Conservation (phyloP, 1,140 invertebrate genomes). For the Prorops nasuta region DNA sequence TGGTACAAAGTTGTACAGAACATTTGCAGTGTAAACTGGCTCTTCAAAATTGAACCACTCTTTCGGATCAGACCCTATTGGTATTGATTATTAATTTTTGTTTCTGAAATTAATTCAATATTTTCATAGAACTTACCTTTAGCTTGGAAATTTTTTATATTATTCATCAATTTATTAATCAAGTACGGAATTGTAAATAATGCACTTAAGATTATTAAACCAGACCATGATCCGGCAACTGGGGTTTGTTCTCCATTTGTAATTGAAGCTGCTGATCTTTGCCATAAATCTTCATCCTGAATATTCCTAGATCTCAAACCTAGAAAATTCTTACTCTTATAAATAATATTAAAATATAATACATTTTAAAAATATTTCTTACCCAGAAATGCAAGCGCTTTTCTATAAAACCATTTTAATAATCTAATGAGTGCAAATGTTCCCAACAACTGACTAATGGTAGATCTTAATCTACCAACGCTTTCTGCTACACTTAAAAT, state of each 20-base stretch:
- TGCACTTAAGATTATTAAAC: slow-evolving; percentile 80
- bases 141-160: slow-evolving; percentile 38
- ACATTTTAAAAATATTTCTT: slow-evolving; percentile 28
- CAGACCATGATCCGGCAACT: slow-evolving; percentile 71
- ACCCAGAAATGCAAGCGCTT: slow-evolving; percentile 69
- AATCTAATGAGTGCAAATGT: slow-evolving; percentile 78
- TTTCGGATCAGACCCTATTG: slow-evolving; percentile 31
- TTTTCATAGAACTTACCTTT: slow-evolving; percentile 51
- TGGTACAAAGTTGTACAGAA: slow-evolving; percentile 75
- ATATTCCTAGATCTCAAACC: slow-evolving; percentile 56
- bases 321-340: slow-evolving; percentile 9
- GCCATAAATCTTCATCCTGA: slow-evolving; percentile 42
- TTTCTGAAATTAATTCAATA: slow-evolving; percentile 9
- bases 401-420: slow-evolving; percentile 77
- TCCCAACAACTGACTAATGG: slow-evolving; percentile 82
- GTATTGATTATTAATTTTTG: slow-evolving; percentile 4
- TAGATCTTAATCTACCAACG: slow-evolving; percentile 76
- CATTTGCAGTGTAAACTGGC: slow-evolving; percentile 70
- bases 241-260: slow-evolving; percentile 32
- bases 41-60: slow-evolving; percentile 62
- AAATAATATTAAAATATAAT: slow-evolving; percentile 11
- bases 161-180: slow-evolving; percentile 79
- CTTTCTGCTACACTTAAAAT: slow-evolving; percentile 94
- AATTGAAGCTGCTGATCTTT: slow-evolving; percentile 43
- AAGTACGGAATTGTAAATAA: slow-evolving; percentile 88